These are phyloP conservation scores for Aradus depressus DNA, from an alignment of 2,888 invertebrate genomes.

Conservation along the genomic window DNA sequence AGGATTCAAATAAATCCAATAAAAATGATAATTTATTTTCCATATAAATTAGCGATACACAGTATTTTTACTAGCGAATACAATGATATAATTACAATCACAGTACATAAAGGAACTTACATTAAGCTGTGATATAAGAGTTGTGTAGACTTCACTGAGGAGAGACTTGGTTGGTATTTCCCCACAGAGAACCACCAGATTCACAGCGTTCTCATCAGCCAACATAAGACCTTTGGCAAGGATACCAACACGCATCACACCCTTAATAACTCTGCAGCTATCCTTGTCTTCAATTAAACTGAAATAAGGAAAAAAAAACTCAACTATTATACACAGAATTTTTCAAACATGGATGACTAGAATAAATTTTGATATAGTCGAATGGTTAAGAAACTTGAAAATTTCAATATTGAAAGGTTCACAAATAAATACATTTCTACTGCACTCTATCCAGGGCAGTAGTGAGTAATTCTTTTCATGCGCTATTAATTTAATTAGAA, in stretches of 20 bases:
- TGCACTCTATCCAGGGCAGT: no score
- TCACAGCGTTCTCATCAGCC: slow-evolving; percentile 77
- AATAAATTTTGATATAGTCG: neutral
- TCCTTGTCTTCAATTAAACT: slow-evolving; percentile 17
- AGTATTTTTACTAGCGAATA: no score
- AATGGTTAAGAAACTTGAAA: no score
- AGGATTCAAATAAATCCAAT: no score
- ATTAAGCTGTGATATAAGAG: slow-evolving; percentile 44
- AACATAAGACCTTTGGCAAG: slow-evolving; percentile 81
- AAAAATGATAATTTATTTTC: no score
- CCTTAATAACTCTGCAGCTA: slow-evolving; percentile 67
- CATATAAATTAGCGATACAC: no score
- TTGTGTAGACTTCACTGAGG: slow-evolving; percentile 59
- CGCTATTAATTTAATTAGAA: no score
- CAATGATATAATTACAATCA: no score
- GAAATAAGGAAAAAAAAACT: neutral
- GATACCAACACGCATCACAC: slow-evolving; percentile 93
- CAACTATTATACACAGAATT: neutral
- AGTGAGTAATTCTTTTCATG: no score
- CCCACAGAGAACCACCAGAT: slow-evolving; percentile 87
- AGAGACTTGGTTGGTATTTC: slow-evolving; percentile 86
- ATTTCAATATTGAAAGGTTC: no score
- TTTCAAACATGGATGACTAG: neutral
- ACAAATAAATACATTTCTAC: no score
- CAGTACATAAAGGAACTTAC: slow-evolving; percentile 36